These are phyloP conservation scores for Tenthredo livida DNA, from an alignment of 2,888 invertebrate genomes.

Conservation along the genomic window DNA sequence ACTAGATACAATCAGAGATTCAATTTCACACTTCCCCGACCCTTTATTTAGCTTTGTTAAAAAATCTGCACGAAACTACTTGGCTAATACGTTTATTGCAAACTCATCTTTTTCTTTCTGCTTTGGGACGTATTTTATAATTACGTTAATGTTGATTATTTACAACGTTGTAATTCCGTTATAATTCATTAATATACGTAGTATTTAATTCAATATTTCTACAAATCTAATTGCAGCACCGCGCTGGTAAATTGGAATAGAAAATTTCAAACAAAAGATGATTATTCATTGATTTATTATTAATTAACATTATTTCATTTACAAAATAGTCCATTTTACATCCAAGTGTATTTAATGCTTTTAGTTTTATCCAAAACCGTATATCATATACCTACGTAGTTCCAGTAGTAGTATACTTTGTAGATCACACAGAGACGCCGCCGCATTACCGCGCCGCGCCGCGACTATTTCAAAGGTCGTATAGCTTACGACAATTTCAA, in stretches of 20 bases:
- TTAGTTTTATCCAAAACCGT: not conserved
- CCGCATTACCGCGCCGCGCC: not conserved
- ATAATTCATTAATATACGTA: not conserved
- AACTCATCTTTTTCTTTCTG: too few relatives aligned
- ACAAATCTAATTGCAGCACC: not conserved
- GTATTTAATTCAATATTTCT: not conserved
- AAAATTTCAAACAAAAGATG: not conserved
- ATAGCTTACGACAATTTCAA: not conserved
- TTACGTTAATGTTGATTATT: too few relatives aligned
- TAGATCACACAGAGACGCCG: constrained; percentile 1
- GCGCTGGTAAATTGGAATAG: not conserved
- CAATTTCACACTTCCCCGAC: not conserved
- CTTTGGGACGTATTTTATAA: too few relatives aligned
- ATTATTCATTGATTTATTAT: not conserved
- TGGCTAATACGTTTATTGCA: too few relatives aligned
- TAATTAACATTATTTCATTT: not conserved
- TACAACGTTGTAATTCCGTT: not conserved
- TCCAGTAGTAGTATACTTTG: constrained; percentile 18
- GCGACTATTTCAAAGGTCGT: constrained; percentile 15
- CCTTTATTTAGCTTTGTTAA: not conserved
- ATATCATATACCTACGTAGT: not conserved
- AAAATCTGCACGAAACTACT: not conserved
- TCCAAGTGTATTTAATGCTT: not conserved
- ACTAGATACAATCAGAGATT: not conserved
- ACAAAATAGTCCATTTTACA: not conserved